Conservation (phyloP, 1,140 invertebrate species). For the Drosophila ercepeae region DNA sequence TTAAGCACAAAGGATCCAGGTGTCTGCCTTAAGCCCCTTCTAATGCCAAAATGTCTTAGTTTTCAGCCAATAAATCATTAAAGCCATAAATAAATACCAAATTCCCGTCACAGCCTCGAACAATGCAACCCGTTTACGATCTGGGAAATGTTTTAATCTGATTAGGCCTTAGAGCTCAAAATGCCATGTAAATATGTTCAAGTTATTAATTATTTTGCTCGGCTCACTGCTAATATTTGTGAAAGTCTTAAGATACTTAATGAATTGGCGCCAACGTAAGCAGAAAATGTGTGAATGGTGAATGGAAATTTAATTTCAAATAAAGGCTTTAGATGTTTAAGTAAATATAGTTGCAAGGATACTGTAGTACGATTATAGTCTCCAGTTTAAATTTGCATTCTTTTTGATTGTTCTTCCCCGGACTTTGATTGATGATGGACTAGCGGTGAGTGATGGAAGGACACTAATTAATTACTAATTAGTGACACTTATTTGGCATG, state of each 20-base stretch:
- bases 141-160: constrained; percentile 73
- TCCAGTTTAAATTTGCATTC: not conserved
- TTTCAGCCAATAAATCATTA: constrained; percentile 73
- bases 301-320: constrained; percentile 1
- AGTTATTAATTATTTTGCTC: constrained; percentile 70
- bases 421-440: constrained; percentile 61
- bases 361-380: not conserved
- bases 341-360: not conserved
- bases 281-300: constrained; percentile 58
- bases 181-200: constrained; percentile 69
- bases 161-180: constrained; percentile 58
- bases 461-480: constrained; percentile 71
- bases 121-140: constrained; percentile 9
- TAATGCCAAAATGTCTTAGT: not conserved
- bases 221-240: not conserved
- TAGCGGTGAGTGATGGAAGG: constrained; percentile 25
- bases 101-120: constrained; percentile 76
- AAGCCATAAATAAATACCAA: constrained; percentile 77
- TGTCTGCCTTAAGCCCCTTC: constrained; percentile 1
- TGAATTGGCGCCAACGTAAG: constrained; percentile 79
- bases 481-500: constrained; percentile 66
- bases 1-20: constrained; percentile 38
- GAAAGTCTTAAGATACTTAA: constrained; percentile 33
- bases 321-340: not conserved
- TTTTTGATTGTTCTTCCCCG: not conserved